Percentiles rank a stretch among this genome's conserved stretches.
These are phyloP conservation scores for Radopholus similis DNA, from an alignment of 1,140 invertebrate genomes.

Conservation along the genomic window DNA sequence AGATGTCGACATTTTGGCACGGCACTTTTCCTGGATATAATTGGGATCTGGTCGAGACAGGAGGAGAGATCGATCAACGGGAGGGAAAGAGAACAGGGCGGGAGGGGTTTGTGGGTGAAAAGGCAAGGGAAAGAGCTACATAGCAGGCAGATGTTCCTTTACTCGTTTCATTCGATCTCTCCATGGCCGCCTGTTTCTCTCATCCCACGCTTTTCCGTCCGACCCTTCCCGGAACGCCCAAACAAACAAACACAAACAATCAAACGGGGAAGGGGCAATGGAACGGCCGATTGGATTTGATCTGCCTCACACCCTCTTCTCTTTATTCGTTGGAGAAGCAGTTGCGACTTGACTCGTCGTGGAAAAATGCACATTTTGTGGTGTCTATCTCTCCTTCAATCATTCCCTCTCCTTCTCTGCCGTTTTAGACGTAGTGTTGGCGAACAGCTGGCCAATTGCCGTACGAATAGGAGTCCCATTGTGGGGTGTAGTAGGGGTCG, in stretches of 20 bases:
- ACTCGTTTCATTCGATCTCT: too few relatives aligned
- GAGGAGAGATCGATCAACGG: too few relatives aligned
- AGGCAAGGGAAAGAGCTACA: too few relatives aligned
- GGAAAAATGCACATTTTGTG: too few relatives aligned
- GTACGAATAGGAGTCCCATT: conserved; percentile 9
- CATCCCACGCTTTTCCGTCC: not conserved
- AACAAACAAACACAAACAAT: conserved; percentile 3
- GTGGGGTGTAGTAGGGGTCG: conserved; percentile 2
- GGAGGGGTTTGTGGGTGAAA: too few relatives aligned
- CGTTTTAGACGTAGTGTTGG: conserved; percentile 10
- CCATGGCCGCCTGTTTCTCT: too few relatives aligned
- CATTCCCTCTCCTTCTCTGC: not conserved
- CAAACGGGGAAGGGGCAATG: not conserved
- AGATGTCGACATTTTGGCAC: not conserved
- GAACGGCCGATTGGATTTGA: not conserved
- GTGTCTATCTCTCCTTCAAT: not conserved
- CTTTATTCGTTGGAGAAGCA: too few relatives aligned
- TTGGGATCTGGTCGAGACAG: too few relatives aligned
- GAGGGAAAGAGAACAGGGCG: too few relatives aligned
- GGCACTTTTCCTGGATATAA: too few relatives aligned
- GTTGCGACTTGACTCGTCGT: too few relatives aligned
- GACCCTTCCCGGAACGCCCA: not conserved
- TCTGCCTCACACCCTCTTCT: not conserved
- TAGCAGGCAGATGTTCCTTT: too few relatives aligned
- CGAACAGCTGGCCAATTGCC: conserved; percentile 14